Evolutionary conservation across 2,113 vertebrate genomes (phyloP).

Genomic region (Chascanopsetta lugubris): DNA sequence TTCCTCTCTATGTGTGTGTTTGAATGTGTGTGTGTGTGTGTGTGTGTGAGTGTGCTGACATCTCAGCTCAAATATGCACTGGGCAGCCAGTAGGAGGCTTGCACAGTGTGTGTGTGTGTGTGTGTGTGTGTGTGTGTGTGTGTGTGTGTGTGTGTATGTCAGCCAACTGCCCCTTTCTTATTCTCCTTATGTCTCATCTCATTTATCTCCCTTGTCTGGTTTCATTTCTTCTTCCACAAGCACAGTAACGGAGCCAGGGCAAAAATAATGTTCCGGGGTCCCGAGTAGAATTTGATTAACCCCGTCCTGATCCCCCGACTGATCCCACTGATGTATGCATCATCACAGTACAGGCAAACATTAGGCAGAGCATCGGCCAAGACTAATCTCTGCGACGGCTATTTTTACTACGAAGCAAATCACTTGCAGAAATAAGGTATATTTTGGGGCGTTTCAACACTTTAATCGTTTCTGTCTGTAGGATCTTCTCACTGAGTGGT

Average conservation of each 20-base stretch:
- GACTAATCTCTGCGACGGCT: neutral
- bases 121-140: too few species aligned
- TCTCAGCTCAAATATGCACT: slow-evolving; percentile 46
- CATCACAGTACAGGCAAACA: neutral
- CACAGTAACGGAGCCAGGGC: neutral
- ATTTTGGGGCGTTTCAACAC: neutral
- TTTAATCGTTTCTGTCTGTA: neutral
- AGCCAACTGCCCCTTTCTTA: slow-evolving; percentile 17
- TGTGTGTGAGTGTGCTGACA: slow-evolving; percentile 10
- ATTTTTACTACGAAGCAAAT: slow-evolving; percentile 2
- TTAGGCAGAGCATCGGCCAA: slow-evolving; percentile 5
- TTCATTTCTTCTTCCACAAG: neutral
- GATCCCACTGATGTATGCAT: slow-evolving; percentile 3
- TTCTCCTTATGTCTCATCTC: slow-evolving; percentile 2
- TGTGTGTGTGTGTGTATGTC: neutral
- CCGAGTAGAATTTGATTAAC: neutral
- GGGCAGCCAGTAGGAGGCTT: slow-evolving; percentile 20
- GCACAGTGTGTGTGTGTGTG: slow-evolving; percentile 1
- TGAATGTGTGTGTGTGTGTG: too few species aligned
- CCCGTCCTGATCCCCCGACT: neutral
- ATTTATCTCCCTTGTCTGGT: neutral
- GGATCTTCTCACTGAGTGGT: neutral
- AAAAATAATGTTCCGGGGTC: neutral
- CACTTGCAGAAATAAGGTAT: neutral
- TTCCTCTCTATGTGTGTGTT: neutral